Evolutionary conservation across 2,888 invertebrate species (phyloP), one percentile per base, ranked within the genome.

Genomic region (Andricus quercusramuli): DNA sequence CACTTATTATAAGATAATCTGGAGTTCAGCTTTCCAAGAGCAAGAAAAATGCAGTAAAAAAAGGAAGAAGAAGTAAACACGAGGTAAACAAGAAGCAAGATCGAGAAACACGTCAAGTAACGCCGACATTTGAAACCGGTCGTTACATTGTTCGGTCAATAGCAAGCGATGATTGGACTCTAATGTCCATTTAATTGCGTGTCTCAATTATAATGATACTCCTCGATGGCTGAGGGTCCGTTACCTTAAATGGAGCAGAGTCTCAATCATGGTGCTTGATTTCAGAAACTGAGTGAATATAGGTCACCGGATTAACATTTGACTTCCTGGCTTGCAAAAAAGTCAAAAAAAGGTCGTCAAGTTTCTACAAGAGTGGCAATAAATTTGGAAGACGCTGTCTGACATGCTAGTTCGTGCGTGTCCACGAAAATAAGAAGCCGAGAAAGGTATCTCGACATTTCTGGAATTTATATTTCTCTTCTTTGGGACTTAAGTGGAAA

Each of bases 111-210:
- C 22, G 68, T 44, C 37, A 17, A 41, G 37, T 70, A 47, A 68
- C 17, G 11, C 22, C 44, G 41, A 66, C 41, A 17, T 66, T 66
- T 66, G n/a, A 37, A n/a, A 37, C 66, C 11, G 32, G 37, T 65
- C 20, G 37, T 65, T 66, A 66, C 32, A 66, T 66, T 66, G 37
- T 37, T 66, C 66, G n/a, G 66, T 37, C 41, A 66, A n/a, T 66
- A 41, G 32, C 20, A 9, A 65, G 6, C 66, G 37, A 66, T 66
- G n/a, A 66, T 37, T 37, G 20, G 66, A 37, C n/a, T n/a, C 66
- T 66, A 66, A 66, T 66, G 66, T 37, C 37, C n/a, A 32, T 66
- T 66, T 66, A 66, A 66, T 66, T 66, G 37, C 68, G 41, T 47
- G 37, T 68, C 22, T 70, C 47, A 29, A 70, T 70, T 70, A 29